These are phyloP conservation scores for Nothocercus nigrocapillus DNA, from an alignment of 2,113 vertebrate species.

Conservation along the genomic window DNA sequence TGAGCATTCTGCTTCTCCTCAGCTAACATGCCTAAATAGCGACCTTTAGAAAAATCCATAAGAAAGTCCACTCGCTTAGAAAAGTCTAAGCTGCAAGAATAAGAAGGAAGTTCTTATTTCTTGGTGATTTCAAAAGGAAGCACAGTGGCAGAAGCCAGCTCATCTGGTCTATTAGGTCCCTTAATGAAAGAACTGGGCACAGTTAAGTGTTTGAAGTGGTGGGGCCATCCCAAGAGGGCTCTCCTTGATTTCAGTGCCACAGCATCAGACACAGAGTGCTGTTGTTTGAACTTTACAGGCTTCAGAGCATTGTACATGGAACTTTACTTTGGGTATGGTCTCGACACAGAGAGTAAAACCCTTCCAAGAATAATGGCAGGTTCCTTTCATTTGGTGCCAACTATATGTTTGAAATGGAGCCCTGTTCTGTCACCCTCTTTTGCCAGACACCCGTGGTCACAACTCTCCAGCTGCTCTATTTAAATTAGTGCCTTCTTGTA, in stretches of 20 bases:
- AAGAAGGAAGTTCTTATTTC: not conserved
- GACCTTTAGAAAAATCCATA: not conserved
- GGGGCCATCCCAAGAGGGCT: not conserved
- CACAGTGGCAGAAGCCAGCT: not conserved
- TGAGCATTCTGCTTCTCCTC: not conserved
- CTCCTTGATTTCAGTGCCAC: not conserved
- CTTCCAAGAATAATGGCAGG: not conserved
- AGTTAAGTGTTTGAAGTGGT: not conserved
- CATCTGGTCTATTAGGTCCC: not conserved
- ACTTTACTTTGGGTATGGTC: not conserved
- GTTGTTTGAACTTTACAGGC: not conserved
- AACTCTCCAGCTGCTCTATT: slow-evolving; percentile 1
- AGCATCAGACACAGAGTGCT: not conserved
- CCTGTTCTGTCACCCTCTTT: not conserved
- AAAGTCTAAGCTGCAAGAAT: not conserved
- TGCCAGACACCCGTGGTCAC: not conserved
- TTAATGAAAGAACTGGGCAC: not conserved
- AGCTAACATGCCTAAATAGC: not conserved
- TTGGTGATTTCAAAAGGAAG: not conserved
- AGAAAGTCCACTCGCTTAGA: not conserved
- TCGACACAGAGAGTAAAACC: not conserved
- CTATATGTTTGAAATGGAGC: not conserved
- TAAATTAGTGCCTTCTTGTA: not conserved
- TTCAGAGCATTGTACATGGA: rapidly evolving
- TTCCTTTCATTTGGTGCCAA: not conserved